A percentile compares a stretch with the other conserved stretches of the same genome.
phyloP scores from a whole-genome alignment of 2,113 vertebrate genomes.

The Neolamprologus modestus region DNA sequence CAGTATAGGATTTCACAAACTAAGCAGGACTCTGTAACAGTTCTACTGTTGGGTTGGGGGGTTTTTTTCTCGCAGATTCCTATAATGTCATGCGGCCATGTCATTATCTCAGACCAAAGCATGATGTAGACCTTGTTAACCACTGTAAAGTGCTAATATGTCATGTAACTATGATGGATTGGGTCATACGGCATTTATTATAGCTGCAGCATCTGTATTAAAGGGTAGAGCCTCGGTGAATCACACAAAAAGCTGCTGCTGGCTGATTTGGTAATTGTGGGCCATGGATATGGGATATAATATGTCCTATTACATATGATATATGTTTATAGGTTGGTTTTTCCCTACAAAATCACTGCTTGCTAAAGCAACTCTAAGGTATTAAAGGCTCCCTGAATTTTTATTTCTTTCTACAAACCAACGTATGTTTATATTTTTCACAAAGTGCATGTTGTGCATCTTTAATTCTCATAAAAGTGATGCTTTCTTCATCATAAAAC shows the following conservation, averaged over 20 bases:
- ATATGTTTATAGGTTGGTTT: background rate
- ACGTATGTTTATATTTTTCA: background rate
- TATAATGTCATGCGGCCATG: background rate
- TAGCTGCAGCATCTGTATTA: constrained; percentile 39
- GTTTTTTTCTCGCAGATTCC: background rate
- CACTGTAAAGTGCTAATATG: constrained; percentile 36
- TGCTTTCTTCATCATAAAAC: background rate
- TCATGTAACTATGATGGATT: constrained; percentile 49
- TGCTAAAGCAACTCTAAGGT: background rate
- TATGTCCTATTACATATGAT: background rate
- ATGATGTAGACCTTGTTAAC: constrained; percentile 42
- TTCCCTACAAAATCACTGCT: background rate
- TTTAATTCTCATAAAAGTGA: background rate
- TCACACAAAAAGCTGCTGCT: constrained; percentile 6
- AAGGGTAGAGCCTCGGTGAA: constrained; percentile 38
- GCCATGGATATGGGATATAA: background rate
- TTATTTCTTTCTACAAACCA: background rate
- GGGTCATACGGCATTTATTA: constrained; percentile 40
- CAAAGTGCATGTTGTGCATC: background rate
- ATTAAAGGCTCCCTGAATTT: background rate
- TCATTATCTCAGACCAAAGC: constrained; percentile 24
- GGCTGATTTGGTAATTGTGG: constrained; percentile 13
- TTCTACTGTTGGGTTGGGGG: fast-evolving
- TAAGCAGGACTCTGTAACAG: background rate
- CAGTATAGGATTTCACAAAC: background rate